These are phyloP conservation scores for Hybos culiciformis DNA, from an alignment of 2,888 invertebrate species.

Conservation along the genomic window DNA sequence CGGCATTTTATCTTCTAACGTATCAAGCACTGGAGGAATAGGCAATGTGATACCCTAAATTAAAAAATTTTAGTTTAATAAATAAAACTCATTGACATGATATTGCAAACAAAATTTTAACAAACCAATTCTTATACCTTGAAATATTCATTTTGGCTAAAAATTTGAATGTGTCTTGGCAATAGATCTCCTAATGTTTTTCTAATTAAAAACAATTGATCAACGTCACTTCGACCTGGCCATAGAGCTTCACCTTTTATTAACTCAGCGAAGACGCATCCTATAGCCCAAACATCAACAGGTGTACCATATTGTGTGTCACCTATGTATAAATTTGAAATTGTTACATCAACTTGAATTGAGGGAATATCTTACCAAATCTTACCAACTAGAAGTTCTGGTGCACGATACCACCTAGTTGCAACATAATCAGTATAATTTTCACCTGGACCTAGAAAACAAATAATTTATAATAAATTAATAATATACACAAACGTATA, in stretches of 20 bases:
- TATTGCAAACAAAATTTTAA: neutral
- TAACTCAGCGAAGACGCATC: conserved; percentile 79
- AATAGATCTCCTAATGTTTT: conserved; percentile 88
- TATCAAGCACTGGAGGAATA: conserved; percentile 72
- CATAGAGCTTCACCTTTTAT: conserved; percentile 84
- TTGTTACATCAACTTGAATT: too few species aligned
- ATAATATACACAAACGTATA: neutral
- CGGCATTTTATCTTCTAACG: conserved; percentile 77
- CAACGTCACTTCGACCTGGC: conserved; percentile 98
- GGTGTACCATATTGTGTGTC: conserved; percentile 86
- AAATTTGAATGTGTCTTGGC: conserved; percentile 88
- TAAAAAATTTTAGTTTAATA: neutral
- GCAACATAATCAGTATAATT: conserved; percentile 99
- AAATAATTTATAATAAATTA: neutral
- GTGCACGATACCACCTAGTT: conserved; percentile 96
- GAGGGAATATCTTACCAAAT: too few species aligned
- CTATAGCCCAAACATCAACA: conserved; percentile 97
- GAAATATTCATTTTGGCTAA: conserved; percentile 86
- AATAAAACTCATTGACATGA: neutral
- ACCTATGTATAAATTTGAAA: too few species aligned
- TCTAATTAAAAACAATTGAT: conserved; percentile 91
- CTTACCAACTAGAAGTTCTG: conserved; percentile 92
- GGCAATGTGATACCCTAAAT: conserved; percentile 77
- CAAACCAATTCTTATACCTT: conserved; percentile 33
- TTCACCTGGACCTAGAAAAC: conserved; percentile 71